A percentile compares a stretch with the other conserved stretches of the same genome.
These are phyloP conservation scores for Scaptomyza caliginosa DNA, from an alignment of 2,888 invertebrate species.

Conservation along the genomic window DNA sequence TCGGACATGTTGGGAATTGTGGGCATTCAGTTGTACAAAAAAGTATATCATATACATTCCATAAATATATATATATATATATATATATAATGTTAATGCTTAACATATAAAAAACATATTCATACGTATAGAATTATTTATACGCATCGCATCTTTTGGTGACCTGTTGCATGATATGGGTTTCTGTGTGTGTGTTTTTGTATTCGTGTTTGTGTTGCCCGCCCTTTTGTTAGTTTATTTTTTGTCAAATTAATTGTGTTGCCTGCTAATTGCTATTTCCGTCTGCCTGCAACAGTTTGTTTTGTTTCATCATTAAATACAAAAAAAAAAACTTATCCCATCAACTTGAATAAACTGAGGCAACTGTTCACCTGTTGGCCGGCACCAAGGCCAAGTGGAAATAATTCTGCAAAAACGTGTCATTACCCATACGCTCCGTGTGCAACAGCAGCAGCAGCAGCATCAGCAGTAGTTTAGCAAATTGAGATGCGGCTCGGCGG, in stretches of 20 bases:
- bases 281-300: constrained; percentile 18
- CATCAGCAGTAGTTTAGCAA: constrained; percentile 3
- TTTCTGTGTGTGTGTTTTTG: constrained; percentile 3
- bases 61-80: neutral
- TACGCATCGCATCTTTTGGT: constrained; percentile 30
- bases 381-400: constrained; percentile 13
- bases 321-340: constrained; percentile 26
- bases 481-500: constrained; percentile 11
- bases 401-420: neutral
- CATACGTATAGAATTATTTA: constrained; percentile 41
- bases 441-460: constrained; percentile 2
- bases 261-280: constrained; percentile 52
- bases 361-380: constrained; percentile 33
- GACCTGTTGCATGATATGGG: constrained; percentile 35
- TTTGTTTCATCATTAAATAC: neutral
- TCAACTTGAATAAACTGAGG: constrained; percentile 34
- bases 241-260: constrained; percentile 52
- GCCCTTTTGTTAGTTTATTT: constrained; percentile 27
- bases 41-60: no score
- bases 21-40: neutral
- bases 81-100: neutral
- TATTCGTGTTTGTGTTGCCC: constrained; percentile 6
- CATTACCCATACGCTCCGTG: constrained; percentile 30
- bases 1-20: constrained; percentile 9
- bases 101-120: neutral